Percentiles rank a stretch among this genome's conserved stretches.
These are phyloP conservation scores for Drosophila putrida DNA, from an alignment of 2,888 invertebrate genomes.

Conservation along the genomic window DNA sequence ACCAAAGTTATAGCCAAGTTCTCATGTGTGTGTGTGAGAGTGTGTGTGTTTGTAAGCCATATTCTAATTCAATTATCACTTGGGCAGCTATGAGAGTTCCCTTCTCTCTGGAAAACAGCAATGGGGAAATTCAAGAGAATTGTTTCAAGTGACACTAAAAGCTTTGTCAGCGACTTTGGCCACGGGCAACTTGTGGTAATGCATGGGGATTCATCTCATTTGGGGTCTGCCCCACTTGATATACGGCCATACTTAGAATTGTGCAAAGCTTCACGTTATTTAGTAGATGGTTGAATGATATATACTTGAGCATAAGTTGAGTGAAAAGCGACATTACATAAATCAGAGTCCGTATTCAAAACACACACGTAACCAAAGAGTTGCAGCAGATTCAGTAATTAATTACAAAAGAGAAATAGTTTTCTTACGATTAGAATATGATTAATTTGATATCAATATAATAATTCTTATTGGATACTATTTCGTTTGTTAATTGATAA, in stretches of 20 bases:
- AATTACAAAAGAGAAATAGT: not conserved
- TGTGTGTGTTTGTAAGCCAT: conserved; percentile 66
- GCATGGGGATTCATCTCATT: conserved; percentile 52
- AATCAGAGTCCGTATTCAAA: conserved; percentile 42
- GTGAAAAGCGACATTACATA: conserved; percentile 42
- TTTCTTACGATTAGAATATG: not conserved
- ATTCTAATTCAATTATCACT: conserved; percentile 85
- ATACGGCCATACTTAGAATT: conserved; percentile 79
- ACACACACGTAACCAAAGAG: not conserved
- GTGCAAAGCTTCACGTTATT: conserved; percentile 55
- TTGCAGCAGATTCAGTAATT: not conserved
- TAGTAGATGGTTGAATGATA: conserved; percentile 59
- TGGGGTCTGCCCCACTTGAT: conserved; percentile 57
- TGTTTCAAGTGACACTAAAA: conserved; percentile 80
- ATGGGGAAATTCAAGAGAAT: conserved; percentile 20
- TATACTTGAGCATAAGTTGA: conserved; percentile 57
- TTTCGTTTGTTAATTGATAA: no score
- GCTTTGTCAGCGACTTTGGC: conserved; percentile 79
- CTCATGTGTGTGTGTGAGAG: conserved; percentile 24
- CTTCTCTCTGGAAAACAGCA: not conserved
- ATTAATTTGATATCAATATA: no score
- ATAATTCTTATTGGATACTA: no score
- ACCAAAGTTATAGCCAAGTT: conserved; percentile 61
- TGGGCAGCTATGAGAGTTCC: conserved; percentile 51
- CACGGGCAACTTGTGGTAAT: conserved; percentile 74